These are phyloP conservation scores for Panthera uncia DNA, from an alignment of 2,113 vertebrate species.

Conservation along the genomic window DNA sequence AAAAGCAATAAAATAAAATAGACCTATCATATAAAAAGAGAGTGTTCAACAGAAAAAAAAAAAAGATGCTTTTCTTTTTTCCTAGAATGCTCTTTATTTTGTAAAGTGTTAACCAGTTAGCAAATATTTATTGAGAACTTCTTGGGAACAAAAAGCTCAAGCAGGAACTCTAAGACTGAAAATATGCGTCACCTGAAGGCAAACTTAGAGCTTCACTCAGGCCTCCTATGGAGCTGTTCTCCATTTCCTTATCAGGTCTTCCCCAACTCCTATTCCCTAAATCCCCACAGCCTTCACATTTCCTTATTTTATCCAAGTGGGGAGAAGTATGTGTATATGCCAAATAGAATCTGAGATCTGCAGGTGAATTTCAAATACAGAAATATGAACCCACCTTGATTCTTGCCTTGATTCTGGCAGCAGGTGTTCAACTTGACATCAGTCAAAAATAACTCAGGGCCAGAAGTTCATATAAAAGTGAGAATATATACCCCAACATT, in stretches of 20 bases:
- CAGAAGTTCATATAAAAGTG: not conserved
- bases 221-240: not conserved
- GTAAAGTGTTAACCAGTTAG: not conserved
- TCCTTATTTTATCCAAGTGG: not conserved
- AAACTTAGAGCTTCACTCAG: accelerated
- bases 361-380: not conserved
- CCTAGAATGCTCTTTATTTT: not conserved
- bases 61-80: not conserved
- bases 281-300: not conserved
- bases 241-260: not conserved
- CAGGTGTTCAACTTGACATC: not conserved
- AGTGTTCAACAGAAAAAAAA: not conserved
- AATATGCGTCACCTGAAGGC: not conserved
- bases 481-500: not conserved
- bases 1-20: not conserved
- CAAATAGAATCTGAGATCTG: not conserved
- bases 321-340: not conserved
- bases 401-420: not conserved
- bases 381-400: not conserved
- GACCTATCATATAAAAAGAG: not conserved
- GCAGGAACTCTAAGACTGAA: not conserved
- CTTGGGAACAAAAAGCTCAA: not conserved
- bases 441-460: not conserved
- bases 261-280: not conserved
- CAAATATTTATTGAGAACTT: not conserved